Conservation (phyloP, 2,888 invertebrate genomes). For the Acheta domesticus region DNA sequence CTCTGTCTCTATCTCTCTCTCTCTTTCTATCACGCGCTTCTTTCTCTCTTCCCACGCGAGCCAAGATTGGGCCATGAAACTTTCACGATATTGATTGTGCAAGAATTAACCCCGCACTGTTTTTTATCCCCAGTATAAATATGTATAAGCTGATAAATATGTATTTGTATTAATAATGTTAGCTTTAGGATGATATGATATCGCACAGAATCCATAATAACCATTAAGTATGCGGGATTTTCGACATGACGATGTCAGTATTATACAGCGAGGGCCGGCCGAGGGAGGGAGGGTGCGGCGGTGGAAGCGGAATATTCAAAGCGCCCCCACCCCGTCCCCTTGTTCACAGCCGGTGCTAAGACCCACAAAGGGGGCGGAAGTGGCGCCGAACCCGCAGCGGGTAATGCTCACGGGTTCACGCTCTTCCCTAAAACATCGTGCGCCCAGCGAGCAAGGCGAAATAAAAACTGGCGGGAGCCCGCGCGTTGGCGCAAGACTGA, state of each 20-base stretch:
- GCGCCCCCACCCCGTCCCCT: too few species aligned
- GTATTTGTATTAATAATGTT: constrained; percentile 11
- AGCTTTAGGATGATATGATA: constrained; percentile 18
- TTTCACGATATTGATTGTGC: constrained; percentile 18
- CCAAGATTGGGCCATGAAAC: constrained; percentile 6
- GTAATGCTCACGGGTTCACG: neutral
- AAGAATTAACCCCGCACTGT: constrained; percentile 1
- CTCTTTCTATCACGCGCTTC: too few species aligned
- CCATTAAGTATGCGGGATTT: constrained; percentile 7
- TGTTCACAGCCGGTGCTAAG: too few species aligned
- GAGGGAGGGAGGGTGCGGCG: neutral
- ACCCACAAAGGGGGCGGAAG: too few species aligned
- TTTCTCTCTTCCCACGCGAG: neutral
- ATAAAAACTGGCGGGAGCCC: neutral
- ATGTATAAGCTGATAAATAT: constrained; percentile 10
- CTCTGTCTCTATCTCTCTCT: too few species aligned
- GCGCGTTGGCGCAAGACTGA: too few species aligned
- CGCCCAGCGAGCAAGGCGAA: neutral
- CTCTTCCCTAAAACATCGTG: neutral
- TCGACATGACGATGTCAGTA: constrained; percentile 8
- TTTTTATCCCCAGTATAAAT: neutral
- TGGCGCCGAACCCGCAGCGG: neutral
- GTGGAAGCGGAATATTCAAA: neutral
- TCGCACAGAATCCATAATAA: neutral
- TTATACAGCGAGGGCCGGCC: neutral